phyloP scores from a whole-genome alignment of 1,140 invertebrate genomes.

The Macrobrachium nipponense region DNA sequence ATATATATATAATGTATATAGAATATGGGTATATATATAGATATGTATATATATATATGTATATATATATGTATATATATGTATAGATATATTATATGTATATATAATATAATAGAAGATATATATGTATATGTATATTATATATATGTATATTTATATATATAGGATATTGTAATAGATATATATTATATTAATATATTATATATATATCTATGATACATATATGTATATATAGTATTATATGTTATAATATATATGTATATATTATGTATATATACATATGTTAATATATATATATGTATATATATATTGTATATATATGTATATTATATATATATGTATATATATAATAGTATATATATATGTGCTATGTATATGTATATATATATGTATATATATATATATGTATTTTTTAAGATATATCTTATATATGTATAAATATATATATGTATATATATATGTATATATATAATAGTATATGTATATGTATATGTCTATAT shows the following conservation, averaged over 20 bases:
- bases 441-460: slow-evolving; percentile 15
- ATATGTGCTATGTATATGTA: not conserved
- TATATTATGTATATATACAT: not conserved
- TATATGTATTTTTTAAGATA: not conserved
- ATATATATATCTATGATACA: too few relatives aligned
- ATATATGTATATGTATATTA: too few relatives aligned
- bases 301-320: too few relatives aligned
- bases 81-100: slow-evolving; percentile 4
- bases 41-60: not conserved
- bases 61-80: slow-evolving; percentile 12
- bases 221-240: too few relatives aligned
- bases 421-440: slow-evolving; percentile 7
- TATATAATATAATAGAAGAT: not conserved
- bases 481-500: not conserved
- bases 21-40: too few relatives aligned
- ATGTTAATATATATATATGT: not conserved
- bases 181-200: too few relatives aligned
- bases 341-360: slow-evolving; percentile 15
- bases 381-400: not conserved
- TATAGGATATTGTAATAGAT: too few relatives aligned
- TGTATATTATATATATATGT: too few relatives aligned
- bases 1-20: too few relatives aligned
- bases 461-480: slow-evolving; percentile 1
- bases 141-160: too few relatives aligned
- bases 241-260: not conserved